Evolutionary conservation across 2,113 vertebrate species (phyloP).

Genomic region (Eurystomus gularis): DNA sequence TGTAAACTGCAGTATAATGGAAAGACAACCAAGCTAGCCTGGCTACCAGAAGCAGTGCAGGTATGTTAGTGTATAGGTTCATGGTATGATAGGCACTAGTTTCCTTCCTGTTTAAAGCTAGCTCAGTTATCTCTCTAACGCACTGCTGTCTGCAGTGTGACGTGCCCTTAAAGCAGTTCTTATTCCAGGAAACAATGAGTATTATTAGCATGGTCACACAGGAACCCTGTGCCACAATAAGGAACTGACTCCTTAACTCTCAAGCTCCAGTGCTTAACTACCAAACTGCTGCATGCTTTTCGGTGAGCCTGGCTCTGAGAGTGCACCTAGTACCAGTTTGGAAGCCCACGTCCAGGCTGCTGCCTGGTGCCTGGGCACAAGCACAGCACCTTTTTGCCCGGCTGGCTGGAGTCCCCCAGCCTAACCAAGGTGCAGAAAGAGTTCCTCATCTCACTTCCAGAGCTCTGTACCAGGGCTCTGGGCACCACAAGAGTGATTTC

Average conservation of each 20-base stretch:
- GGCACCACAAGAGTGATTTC: neutral
- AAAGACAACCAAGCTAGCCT: neutral
- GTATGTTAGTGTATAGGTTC: neutral
- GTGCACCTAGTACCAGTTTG: too few species aligned
- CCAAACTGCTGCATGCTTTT: fast-evolving
- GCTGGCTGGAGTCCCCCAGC: neutral
- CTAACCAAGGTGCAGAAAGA: fast-evolving
- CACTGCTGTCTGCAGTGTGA: neutral
- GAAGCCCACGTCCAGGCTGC: neutral
- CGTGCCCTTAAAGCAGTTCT: neutral
- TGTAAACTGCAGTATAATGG: neutral
- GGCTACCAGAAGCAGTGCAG: neutral
- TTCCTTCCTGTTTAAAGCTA: neutral
- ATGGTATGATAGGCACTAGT: neutral
- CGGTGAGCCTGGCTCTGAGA: neutral
- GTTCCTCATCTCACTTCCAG: neutral
- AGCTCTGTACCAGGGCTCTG: neutral
- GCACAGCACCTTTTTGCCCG: neutral
- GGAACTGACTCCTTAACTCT: neutral
- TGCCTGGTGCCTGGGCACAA: neutral
- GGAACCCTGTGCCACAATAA: neutral
- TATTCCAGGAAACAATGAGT: neutral
- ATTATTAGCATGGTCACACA: neutral
- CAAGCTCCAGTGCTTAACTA: neutral
- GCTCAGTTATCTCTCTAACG: neutral